Evolutionary conservation across 2,797 vertebrate species (phyloP), one percentile per base, ranked within the genome.

Genomic region (Chelon labrosus): DNA sequence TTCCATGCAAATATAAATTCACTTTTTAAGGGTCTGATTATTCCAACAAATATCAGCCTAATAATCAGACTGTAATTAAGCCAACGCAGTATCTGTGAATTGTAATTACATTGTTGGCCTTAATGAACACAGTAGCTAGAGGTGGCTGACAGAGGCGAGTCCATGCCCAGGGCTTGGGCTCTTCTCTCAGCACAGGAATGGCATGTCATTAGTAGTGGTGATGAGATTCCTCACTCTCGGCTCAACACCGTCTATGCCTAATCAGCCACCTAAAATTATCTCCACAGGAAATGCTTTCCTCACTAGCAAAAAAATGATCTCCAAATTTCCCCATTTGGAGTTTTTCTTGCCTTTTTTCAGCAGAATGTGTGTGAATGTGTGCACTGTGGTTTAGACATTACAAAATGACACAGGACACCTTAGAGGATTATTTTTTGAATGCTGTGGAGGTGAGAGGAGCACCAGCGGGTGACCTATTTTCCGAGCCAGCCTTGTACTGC

Each of bases 81-180:
- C 82, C 80, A 73, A 89, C 64, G 78, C 87, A 76, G 88, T 89
- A 90, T 92, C 91, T 90, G 84, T 84, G 83, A 88, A 88, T 88
- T 88, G 87, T 89, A 91, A 91, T 92, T 92, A 93, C 86, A 83
- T 85, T 72, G 85, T 85, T 89, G 85, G 88, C 82, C 87, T 88
- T 93, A 93, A 94, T 94, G 93, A 94, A 94, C 89, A 91, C 89
- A 77, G 90, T 83, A 86, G 91, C 80, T 86, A 78, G 88, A 91
- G 86, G 84, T 91, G 84, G 86, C 84, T 87, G 88, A 88, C 86
- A 83, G 84, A 75, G 79, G 87, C 89, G 85, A 82, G 89, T 91
- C 88, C 85, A 75, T 84, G 91, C 91, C 89, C 85, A 85, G 85
- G 88, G 91, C 89, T 77, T 5, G 66, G 79, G 80, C 87, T 90